A percentile compares a stretch with the other conserved stretches of the same genome.
Evolutionary conservation across 2,888 invertebrate species (phyloP).

Genomic region (Drosophila phalerata): DNA sequence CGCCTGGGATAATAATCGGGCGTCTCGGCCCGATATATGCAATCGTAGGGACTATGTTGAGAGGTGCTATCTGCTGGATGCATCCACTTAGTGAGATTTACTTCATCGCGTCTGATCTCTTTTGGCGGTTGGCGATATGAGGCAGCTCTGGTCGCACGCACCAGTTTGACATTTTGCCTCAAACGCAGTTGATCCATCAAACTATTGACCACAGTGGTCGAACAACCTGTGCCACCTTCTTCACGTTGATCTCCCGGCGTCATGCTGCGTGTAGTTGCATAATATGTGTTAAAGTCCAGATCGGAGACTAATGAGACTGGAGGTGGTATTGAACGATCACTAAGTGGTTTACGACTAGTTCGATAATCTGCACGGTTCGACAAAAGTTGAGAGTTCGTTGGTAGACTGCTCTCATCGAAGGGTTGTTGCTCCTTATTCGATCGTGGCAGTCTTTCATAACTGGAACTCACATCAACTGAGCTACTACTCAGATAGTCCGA

Average conservation of each 20-base stretch:
- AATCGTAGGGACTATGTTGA: background rate
- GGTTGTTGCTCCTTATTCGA: background rate
- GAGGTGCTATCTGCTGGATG: background rate
- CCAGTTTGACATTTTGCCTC: background rate
- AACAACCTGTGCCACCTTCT: background rate
- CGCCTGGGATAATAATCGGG: constrained; percentile 23
- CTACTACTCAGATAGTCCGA: background rate
- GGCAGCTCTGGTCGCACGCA: background rate
- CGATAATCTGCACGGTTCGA: constrained; percentile 24
- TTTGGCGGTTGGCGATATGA: background rate
- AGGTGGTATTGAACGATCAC: constrained; percentile 1
- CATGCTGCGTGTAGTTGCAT: constrained; percentile 8
- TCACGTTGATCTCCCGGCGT: background rate
- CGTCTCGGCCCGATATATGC: background rate
- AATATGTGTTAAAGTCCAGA: constrained; percentile 37
- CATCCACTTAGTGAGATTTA: background rate
- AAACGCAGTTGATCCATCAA: constrained; percentile 10
- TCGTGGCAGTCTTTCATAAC: constrained; percentile 7
- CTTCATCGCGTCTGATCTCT: too few species aligned
- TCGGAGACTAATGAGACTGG: constrained; percentile 43
- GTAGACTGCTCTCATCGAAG: constrained; percentile 22
- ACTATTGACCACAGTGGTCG: background rate
- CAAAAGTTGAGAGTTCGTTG: constrained; percentile 33
- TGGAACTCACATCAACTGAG: background rate
- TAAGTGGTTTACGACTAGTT: background rate